Conservation (phyloP, 1,140 invertebrate species). For the Thereuonema tuberculata region DNA sequence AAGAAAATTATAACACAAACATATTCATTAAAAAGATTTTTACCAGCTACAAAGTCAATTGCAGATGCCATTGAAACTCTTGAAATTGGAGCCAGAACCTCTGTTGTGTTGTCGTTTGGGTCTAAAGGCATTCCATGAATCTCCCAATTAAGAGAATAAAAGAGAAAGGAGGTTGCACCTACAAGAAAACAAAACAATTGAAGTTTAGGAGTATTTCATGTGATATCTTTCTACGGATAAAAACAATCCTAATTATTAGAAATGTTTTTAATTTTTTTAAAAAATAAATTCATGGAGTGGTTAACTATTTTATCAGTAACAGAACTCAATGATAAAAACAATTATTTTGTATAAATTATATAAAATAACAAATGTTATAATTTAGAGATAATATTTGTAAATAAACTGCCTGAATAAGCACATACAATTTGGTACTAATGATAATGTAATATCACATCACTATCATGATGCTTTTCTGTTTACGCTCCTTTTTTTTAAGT, state of each 20-base stretch:
- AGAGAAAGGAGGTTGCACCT: constrained; percentile 48
- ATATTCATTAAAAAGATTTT: constrained; percentile 5
- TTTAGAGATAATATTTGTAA: too few relatives aligned
- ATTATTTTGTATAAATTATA: too few relatives aligned
- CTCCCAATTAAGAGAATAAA: constrained; percentile 62
- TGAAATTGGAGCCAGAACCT: constrained; percentile 60
- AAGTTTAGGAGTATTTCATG: background rate
- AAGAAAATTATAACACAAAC: background rate
- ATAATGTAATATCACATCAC: too few relatives aligned
- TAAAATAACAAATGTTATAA: too few relatives aligned
- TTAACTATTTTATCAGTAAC: too few relatives aligned
- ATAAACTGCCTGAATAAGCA: too few relatives aligned
- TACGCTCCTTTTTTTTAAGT: too few relatives aligned
- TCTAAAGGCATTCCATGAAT: constrained; percentile 50
- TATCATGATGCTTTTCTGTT: too few relatives aligned
- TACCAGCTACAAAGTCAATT: constrained; percentile 59
- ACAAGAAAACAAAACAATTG: constrained; percentile 6
- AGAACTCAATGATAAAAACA: too few relatives aligned
- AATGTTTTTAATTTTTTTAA: background rate
- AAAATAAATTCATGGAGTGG: background rate
- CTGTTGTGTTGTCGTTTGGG: constrained; percentile 24
- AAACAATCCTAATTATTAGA: background rate
- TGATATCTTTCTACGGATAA: too few relatives aligned
- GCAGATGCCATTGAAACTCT: constrained; percentile 54
- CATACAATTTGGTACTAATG: too few relatives aligned